Conservation (phyloP, 2,113 vertebrate species). For the Dicaeum eximium region DNA sequence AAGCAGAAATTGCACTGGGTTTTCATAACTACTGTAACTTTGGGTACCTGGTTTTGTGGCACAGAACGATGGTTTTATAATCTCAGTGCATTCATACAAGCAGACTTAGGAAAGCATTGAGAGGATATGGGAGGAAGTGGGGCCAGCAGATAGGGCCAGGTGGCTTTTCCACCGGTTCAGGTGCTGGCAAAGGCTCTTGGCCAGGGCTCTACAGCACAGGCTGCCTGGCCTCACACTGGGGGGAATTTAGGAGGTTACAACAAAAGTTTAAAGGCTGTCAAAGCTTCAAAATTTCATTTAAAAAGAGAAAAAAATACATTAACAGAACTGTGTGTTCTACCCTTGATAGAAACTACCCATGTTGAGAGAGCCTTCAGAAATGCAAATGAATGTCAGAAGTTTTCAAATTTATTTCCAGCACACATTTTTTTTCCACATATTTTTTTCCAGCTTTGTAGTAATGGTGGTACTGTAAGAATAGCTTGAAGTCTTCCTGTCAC, state of each 20-base stretch:
- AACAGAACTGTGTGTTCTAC: not conserved
- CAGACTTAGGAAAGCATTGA: accelerated
- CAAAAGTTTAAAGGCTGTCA: not conserved
- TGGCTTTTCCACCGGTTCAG: accelerated
- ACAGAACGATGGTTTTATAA: not conserved
- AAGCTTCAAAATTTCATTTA: not conserved
- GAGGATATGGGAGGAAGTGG: not conserved
- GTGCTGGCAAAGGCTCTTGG: not conserved
- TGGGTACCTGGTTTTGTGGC: not conserved
- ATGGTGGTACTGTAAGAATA: not conserved
- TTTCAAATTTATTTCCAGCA: constrained; percentile 1
- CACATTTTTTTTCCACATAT: not conserved
- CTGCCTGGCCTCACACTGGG: not conserved
- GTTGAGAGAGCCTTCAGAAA: not conserved
- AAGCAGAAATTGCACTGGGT: not conserved
- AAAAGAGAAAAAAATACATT: not conserved
- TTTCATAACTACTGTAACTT: not conserved
- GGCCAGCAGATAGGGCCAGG: not conserved
- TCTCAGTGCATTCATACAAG: not conserved
- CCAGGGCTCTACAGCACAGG: not conserved
- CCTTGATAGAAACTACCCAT: not conserved
- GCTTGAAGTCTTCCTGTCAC: not conserved
- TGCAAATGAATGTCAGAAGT: not conserved
- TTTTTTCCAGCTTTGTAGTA: not conserved
- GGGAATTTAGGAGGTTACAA: not conserved